Conservation (phyloP, 2,888 invertebrate species). For the Papilio demoleus region DNA sequence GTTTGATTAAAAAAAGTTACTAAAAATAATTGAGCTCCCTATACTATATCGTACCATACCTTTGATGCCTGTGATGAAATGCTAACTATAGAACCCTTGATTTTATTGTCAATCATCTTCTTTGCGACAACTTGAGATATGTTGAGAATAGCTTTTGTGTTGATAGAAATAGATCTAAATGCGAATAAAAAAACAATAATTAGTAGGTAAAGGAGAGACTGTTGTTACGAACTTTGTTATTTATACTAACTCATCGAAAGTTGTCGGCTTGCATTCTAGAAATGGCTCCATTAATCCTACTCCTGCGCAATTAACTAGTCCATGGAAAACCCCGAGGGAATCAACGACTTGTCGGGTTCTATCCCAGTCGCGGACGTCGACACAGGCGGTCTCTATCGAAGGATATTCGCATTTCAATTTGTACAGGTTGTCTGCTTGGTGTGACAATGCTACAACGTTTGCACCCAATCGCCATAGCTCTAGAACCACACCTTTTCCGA, state of each 20-base stretch:
- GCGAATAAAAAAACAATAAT: neutral
- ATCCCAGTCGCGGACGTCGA: constrained; percentile 90
- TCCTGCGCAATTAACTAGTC: constrained; percentile 96
- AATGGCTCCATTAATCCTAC: constrained; percentile 87
- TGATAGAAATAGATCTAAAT: constrained; percentile 86
- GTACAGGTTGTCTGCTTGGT: constrained; percentile 85
- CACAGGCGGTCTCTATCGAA: constrained; percentile 83
- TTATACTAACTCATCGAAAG: constrained; percentile 86
- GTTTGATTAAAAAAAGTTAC: too few species aligned
- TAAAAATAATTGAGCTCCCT: too few species aligned
- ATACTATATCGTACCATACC: too few species aligned
- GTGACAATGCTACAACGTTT: constrained; percentile 89
- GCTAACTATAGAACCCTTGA: constrained; percentile 93
- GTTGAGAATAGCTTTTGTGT: constrained; percentile 92
- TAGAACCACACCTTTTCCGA: constrained; percentile 88
- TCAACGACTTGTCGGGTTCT: constrained; percentile 82
- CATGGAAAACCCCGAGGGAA: constrained; percentile 86
- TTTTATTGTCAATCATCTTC: constrained; percentile 87
- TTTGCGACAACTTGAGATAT: constrained; percentile 91
- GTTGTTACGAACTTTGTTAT: neutral
- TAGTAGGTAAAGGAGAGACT: neutral
- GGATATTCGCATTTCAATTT: constrained; percentile 84
- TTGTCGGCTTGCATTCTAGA: constrained; percentile 86
- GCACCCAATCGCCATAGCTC: constrained; percentile 87
- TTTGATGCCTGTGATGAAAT: constrained; percentile 93